Evolutionary conservation across 2,797 vertebrate species (phyloP).

Genomic region (Myiothlypis chrysogaster): DNA sequence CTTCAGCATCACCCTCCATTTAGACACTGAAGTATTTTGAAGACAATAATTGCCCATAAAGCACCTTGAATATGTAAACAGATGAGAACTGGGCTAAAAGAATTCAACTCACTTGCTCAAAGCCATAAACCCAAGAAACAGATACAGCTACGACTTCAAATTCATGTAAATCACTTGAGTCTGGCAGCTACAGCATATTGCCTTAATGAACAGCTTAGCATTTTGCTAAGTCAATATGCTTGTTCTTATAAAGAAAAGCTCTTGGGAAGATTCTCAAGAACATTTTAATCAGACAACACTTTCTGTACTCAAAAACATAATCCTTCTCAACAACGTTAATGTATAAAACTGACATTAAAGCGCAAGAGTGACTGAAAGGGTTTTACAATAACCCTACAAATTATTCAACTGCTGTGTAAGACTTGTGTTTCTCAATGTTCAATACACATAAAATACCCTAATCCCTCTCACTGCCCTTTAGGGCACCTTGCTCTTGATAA

Average conservation of each 20-base stretch:
- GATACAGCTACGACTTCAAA: not conserved
- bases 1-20: not conserved
- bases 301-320: not conserved
- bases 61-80: not conserved
- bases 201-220: not conserved
- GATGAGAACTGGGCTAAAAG: not conserved
- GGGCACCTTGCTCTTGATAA: not conserved
- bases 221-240: not conserved
- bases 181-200: not conserved
- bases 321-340: not conserved
- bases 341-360: not conserved
- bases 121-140: not conserved
- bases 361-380: not conserved
- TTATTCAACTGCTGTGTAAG: not conserved
- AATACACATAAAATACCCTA: fast-evolving
- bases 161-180: not conserved
- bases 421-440: not conserved
- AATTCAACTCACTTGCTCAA: not conserved
- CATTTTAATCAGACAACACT: not conserved
- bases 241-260: not conserved
- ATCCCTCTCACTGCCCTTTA: not conserved
- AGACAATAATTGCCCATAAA: not conserved
- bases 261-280: not conserved
- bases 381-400: not conserved
- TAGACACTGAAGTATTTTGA: not conserved